Conservation (phyloP, 2,888 invertebrate genomes). For the Nezara viridula region DNA sequence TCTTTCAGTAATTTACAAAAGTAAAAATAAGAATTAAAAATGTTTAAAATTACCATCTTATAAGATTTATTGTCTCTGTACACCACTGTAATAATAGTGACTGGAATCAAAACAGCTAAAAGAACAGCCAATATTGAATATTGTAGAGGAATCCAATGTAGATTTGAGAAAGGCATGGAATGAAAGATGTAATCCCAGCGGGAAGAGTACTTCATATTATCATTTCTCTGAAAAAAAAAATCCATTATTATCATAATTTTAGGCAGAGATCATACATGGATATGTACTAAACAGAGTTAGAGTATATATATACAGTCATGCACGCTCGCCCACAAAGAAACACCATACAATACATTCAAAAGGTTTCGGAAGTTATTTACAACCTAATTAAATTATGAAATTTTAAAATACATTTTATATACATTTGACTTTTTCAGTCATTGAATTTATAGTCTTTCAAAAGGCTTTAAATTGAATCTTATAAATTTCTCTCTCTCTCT, state of each 20-base stretch:
- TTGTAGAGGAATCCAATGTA: not conserved
- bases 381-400: no score
- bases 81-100: not conserved
- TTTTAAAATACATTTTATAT: no score
- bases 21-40: not conserved
- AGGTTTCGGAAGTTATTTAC: no score
- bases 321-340: no score
- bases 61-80: not conserved
- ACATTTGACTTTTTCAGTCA: no score
- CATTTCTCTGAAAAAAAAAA: not conserved
- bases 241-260: not conserved
- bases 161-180: not conserved
- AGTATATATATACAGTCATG: no score
- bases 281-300: not conserved
- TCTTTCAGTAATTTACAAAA: no score
- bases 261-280: not conserved
- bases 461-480: not conserved
- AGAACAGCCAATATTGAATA: constrained; percentile 4
- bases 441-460: not conserved
- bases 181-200: constrained; percentile 38
- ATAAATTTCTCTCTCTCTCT: not conserved
- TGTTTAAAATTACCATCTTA: not conserved
- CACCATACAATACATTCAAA: no score
- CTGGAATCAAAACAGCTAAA: not conserved
- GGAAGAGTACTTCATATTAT: constrained; percentile 12